Evolutionary conservation across 2,113 vertebrate species (phyloP), one percentile per base, ranked within the genome.

Genomic region (Nibea coibor): DNA sequence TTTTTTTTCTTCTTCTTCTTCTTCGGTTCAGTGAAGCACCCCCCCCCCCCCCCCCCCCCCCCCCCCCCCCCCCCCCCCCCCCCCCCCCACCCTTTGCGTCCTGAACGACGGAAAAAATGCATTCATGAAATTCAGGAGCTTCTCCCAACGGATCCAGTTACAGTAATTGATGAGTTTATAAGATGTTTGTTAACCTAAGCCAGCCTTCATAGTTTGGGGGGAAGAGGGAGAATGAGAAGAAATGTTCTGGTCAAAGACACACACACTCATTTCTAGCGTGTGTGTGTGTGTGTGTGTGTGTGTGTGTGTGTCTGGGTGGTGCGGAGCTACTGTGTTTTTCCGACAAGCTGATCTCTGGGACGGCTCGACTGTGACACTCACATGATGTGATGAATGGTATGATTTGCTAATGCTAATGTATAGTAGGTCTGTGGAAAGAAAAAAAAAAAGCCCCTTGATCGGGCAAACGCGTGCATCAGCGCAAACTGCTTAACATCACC

Each of bases 111-210:
- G 89, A 93, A 92, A 88, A 94, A 91, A 90, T 82, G 83, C 85
- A 90, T 91, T 92, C 85, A 91, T 88, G 87, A 94, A 92, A 93
- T 94, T 92, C 90, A 93, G 87, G 91, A 93, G 91, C 88, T 85
- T 85, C 86, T 91, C 88, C 81, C 89, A 91, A 87, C 75, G 75
- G 91, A 93, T 92, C 84, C 81, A 82, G 89, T 94, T 93, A 90
- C 93, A 91, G 87, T 94, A 93, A 93, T 90, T 92, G 91, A 94
- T 94, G 91, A 91, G 87, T 93, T 95, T 93, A 88, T 89, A 92
- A 89, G 88, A 91, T 90, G 86, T 91, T 91, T 92, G 84, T 91
- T 93, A 83, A 89, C 81, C 58, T 72, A 81, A 68, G 90, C 92
- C 88, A 91, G 90, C 68, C 63, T 82, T 84, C 83, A 91, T 83